Percentiles rank a stretch among this genome's conserved stretches.
Evolutionary conservation across 2,113 vertebrate species (phyloP).

Genomic region (Oncorhynchus mykiss): DNA sequence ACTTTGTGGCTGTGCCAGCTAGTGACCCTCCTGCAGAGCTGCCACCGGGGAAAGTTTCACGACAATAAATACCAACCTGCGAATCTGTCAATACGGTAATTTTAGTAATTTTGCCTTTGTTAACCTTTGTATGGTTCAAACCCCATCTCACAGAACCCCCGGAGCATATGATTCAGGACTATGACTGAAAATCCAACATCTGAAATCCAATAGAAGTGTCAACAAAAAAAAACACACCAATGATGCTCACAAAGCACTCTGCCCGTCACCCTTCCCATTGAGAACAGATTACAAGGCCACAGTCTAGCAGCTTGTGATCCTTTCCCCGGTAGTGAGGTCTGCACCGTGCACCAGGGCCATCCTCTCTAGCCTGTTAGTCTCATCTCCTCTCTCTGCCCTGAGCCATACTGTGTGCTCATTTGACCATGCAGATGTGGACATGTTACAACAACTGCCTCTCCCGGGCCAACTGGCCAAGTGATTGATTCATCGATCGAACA

Average conservation of each 20-base stretch:
- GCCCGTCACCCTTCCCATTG: no score
- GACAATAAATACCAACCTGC: no score
- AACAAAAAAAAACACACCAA: background rate
- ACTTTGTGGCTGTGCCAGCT: no score
- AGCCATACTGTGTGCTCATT: background rate
- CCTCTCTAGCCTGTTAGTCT: background rate
- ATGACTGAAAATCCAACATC: background rate
- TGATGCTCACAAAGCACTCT: no score
- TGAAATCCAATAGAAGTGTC: background rate
- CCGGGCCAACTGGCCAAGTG: constrained; percentile 2
- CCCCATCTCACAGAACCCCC: background rate
- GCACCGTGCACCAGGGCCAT: no score
- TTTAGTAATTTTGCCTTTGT: background rate
- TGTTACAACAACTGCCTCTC: background rate
- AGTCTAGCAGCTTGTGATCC: background rate
- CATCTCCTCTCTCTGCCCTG: background rate
- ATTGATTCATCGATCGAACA: constrained; percentile 15
- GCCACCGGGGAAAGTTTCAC: no score
- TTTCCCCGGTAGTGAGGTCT: no score
- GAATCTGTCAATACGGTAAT: no score
- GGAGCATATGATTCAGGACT: background rate
- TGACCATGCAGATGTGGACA: background rate
- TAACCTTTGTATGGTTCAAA: background rate
- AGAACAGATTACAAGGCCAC: background rate
- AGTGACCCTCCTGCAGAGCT: no score